Evolutionary conservation across 2,888 invertebrate species (phyloP), one percentile per base, ranked within the genome.

Genomic region (Aporophyla nigra): DNA sequence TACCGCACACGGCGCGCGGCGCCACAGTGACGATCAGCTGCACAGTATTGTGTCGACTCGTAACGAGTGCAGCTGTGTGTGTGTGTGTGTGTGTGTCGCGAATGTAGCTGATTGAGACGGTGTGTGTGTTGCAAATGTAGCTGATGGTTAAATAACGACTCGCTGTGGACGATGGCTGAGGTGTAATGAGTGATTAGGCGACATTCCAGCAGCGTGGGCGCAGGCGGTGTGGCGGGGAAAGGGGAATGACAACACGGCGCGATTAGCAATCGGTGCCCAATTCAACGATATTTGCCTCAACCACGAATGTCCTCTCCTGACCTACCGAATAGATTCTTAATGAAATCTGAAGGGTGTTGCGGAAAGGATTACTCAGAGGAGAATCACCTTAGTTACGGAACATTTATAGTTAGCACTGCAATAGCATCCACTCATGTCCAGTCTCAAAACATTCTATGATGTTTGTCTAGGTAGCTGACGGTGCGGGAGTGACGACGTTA

Each of bases 121-220:
- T 33, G 67, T 53, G 65, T 54, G 61, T 59, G 66, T 73, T 75
- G 76, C 68, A 61, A 74, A 74, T 85, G 68, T 65, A 49, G 43
- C 27, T 70, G 73, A 62, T 81, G 74, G 76, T 73, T 78, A 54
- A 84, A 71, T 76, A 78, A 80, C 77, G 53, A 69, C 40, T 40
- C 61, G 54, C 27, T 21, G 21, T 49, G 67, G 40, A 21, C 21
- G 69, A 56, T 43, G 66, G 27, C 62, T 53, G 58, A 53, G 33
- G 24, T 75, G 76, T 78, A 81, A 75, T 78, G 63, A 84, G 66
- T 74, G 77, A 86, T 81, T 85, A 80, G 72, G 70, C 66, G 70
- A 76, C 87, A 88, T 88, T 85, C 85, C 75, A 53, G 2, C 46
- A 46, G 16, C 9, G 63, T 40, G 46, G 46, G n/a, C 6, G 43